Evolutionary conservation across 2,113 vertebrate species (phyloP).

Genomic region (Labeo catla): DNA sequence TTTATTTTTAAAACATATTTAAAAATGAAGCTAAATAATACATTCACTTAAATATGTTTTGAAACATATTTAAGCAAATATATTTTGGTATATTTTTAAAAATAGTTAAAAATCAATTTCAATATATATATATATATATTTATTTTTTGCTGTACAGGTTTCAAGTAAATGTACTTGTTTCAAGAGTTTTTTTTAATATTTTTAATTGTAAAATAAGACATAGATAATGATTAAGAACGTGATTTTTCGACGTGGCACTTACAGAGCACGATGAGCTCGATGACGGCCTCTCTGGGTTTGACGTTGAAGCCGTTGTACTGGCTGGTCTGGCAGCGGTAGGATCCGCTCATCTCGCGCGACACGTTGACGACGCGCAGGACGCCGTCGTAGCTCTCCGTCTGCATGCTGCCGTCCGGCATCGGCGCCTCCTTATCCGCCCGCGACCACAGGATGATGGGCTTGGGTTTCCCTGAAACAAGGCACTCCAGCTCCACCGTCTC

Average conservation of each 20-base stretch:
- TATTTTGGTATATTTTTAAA: no score
- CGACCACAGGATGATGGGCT: slow-evolving; percentile 98
- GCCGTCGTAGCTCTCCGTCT: slow-evolving; percentile 96
- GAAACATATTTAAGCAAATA: no score
- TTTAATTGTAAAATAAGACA: no score
- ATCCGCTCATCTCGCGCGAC: slow-evolving; percentile 93
- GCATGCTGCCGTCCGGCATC: slow-evolving; percentile 94
- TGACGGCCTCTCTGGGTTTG: slow-evolving; percentile 91
- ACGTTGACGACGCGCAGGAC: slow-evolving; percentile 93
- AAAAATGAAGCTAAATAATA: no score
- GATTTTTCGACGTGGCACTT: slow-evolving; percentile 64
- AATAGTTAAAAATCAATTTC: no score
- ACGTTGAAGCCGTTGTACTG: slow-evolving; percentile 98
- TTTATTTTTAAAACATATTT: no score
- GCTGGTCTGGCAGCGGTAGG: slow-evolving; percentile 96
- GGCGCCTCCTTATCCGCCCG: slow-evolving; percentile 90
- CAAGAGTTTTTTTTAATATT: not conserved
- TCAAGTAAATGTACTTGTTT: no score
- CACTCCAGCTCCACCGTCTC: slow-evolving; percentile 97
- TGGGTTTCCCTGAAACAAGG: slow-evolving; percentile 98
- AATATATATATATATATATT: no score
- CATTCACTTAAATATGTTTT: no score
- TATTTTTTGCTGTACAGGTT: no score
- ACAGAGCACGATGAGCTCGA: slow-evolving; percentile 98
- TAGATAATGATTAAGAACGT: no score